A percentile compares a stretch with the other conserved stretches of the same genome.
These are phyloP conservation scores for Pyrrhosoma nymphula DNA, from an alignment of 2,888 invertebrate genomes.

Conservation along the genomic window DNA sequence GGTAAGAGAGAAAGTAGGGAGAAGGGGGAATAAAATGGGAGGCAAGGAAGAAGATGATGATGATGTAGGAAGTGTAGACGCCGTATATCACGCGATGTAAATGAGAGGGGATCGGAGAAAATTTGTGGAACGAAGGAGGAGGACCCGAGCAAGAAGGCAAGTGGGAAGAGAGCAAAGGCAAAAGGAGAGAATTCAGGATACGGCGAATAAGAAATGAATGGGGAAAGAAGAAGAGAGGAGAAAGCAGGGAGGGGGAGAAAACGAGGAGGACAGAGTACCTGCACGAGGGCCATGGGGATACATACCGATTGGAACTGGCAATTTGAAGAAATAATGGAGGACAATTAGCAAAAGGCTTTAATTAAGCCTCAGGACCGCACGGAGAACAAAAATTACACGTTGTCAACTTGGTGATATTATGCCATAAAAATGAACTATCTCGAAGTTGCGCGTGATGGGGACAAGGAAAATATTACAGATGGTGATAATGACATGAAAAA, in stretches of 20 bases:
- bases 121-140: no score
- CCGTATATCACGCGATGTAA: constrained; percentile 22
- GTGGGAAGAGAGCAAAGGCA: neutral
- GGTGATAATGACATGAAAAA: neutral
- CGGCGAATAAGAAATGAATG: neutral
- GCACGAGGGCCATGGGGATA: neutral
- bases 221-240: neutral
- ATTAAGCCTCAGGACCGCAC: neutral
- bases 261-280: neutral
- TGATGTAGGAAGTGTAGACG: constrained; percentile 35
- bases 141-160: no score
- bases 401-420: constrained; percentile 23
- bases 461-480: neutral
- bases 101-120: neutral
- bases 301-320: neutral
- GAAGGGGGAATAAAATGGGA: neutral
- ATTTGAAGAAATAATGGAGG: neutral
- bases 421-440: constrained; percentile 7
- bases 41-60: neutral
- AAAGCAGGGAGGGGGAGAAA: neutral
- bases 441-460: neutral
- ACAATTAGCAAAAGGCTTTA: constrained; percentile 45
- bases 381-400: constrained; percentile 6
- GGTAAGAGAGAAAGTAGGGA: neutral
- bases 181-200: neutral